A percentile compares a stretch with the other conserved stretches of the same genome.
Evolutionary conservation across 2,888 invertebrate genomes (phyloP).

Genomic region (Colostygia pectinataria): DNA sequence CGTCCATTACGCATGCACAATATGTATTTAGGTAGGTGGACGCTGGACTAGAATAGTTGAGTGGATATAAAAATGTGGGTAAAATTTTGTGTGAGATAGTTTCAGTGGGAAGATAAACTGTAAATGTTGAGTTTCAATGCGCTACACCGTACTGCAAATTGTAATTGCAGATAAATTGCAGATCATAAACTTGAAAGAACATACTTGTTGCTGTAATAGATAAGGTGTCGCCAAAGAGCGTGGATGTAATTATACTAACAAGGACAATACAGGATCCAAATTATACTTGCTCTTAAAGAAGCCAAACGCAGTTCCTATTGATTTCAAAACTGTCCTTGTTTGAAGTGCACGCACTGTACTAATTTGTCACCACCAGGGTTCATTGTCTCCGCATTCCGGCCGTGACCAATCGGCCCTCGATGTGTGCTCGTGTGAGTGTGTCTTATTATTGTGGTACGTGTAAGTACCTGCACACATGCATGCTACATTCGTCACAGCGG

Average conservation of each 20-base stretch:
- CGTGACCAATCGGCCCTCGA: constrained; percentile 25
- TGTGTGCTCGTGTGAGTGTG: not conserved
- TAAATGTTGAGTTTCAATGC: too few species aligned
- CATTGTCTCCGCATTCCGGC: constrained; percentile 21
- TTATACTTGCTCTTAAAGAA: not conserved
- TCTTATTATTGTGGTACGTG: not conserved
- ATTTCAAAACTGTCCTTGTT: constrained; percentile 10
- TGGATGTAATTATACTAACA: too few species aligned
- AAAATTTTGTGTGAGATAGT: constrained; percentile 3
- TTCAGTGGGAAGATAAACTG: too few species aligned
- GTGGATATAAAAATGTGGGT: constrained; percentile 6
- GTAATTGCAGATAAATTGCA: too few species aligned
- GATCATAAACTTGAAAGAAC: too few species aligned
- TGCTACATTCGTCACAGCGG: constrained; percentile 22
- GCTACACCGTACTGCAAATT: too few species aligned
- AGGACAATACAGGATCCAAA: not conserved
- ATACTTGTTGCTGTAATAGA: not conserved
- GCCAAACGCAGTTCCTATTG: constrained; percentile 4
- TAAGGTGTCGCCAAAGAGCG: too few species aligned
- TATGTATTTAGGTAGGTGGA: constrained; percentile 15
- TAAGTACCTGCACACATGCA: constrained; percentile 6
- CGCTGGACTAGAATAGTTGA: constrained; percentile 18
- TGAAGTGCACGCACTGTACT: constrained; percentile 12
- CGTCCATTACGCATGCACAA: constrained; percentile 17
- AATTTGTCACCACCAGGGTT: constrained; percentile 16